These are phyloP conservation scores for Ormyrus labotus DNA, from an alignment of 2,888 invertebrate genomes.

Conservation along the genomic window DNA sequence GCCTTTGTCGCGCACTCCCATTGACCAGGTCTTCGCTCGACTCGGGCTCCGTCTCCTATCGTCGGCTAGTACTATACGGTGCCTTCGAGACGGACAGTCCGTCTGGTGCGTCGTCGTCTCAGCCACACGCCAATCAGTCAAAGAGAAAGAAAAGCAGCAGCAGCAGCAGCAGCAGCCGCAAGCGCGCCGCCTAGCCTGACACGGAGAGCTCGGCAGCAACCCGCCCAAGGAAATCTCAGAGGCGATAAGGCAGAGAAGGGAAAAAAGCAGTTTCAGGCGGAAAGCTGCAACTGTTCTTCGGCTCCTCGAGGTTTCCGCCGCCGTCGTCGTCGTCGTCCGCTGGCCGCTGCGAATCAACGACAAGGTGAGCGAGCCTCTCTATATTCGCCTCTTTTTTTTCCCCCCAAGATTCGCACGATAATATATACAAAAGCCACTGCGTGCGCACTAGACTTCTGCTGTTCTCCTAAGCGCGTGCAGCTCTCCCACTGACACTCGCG, in stretches of 20 bases:
- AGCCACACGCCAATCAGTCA: background rate
- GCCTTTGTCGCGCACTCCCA: constrained; percentile 69
- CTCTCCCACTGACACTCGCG: constrained; percentile 17
- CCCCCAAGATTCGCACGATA: no score
- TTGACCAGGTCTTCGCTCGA: constrained; percentile 66
- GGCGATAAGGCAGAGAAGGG: background rate
- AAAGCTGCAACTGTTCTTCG: constrained; percentile 73
- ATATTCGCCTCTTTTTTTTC: no score
- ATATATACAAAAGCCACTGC: constrained; percentile 1
- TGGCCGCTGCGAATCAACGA: constrained; percentile 60
- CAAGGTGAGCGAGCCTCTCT: constrained; percentile 60
- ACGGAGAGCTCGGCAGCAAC: background rate
- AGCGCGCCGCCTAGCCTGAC: background rate
- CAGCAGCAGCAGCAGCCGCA: background rate
- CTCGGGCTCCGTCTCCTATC: background rate
- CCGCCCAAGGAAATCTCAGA: background rate
- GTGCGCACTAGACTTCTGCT: background rate
- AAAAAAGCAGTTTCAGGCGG: background rate
- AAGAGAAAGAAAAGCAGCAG: background rate
- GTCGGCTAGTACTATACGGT: constrained; percentile 70
- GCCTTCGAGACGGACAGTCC: constrained; percentile 65
- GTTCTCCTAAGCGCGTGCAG: constrained; percentile 26
- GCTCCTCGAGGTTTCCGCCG: constrained; percentile 65
- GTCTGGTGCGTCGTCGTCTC: constrained; percentile 57
- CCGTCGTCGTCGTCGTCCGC: constrained; percentile 60